Percentiles rank a stretch among this genome's conserved stretches.
phyloP scores from a whole-genome alignment of 2,113 vertebrate genomes.

The Ictalurus punctatus region DNA sequence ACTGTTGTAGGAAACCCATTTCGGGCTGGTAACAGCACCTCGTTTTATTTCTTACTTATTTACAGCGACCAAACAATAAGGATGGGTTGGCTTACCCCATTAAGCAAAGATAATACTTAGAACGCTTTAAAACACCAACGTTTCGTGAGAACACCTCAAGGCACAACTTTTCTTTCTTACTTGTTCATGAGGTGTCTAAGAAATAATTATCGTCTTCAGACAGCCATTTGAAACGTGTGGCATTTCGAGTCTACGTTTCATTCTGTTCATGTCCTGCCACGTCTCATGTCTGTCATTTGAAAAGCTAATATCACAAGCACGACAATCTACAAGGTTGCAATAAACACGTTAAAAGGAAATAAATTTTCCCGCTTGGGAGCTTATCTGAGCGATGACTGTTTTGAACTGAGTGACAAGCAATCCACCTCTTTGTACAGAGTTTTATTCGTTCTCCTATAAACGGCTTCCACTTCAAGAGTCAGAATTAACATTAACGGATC shows the following conservation, averaged over 20 bases:
- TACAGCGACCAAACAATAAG: not conserved
- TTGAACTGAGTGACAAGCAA: not conserved
- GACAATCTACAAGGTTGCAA: not conserved
- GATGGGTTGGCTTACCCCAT: not conserved
- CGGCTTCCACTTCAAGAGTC: conserved; percentile 6
- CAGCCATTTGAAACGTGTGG: not conserved
- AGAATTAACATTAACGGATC: conserved; percentile 38
- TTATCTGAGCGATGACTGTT: not conserved
- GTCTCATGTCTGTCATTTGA: conserved; percentile 5
- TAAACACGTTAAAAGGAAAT: not conserved
- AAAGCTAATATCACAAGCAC: not conserved
- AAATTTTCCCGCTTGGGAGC: not conserved
- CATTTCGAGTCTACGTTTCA: not conserved
- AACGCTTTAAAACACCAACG: not conserved
- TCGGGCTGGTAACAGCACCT: too few relatives aligned
- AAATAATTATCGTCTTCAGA: not conserved
- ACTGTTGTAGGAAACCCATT: too few relatives aligned
- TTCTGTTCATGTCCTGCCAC: not conserved
- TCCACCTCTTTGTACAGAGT: not conserved
- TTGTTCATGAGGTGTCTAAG: not conserved
- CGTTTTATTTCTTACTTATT: not conserved
- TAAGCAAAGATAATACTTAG: not conserved
- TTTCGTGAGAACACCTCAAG: not conserved
- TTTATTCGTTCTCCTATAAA: not conserved
- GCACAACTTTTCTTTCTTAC: not conserved